phyloP scores from a whole-genome alignment of 2,113 vertebrate species.

The Salvelinus namaycush region DNA sequence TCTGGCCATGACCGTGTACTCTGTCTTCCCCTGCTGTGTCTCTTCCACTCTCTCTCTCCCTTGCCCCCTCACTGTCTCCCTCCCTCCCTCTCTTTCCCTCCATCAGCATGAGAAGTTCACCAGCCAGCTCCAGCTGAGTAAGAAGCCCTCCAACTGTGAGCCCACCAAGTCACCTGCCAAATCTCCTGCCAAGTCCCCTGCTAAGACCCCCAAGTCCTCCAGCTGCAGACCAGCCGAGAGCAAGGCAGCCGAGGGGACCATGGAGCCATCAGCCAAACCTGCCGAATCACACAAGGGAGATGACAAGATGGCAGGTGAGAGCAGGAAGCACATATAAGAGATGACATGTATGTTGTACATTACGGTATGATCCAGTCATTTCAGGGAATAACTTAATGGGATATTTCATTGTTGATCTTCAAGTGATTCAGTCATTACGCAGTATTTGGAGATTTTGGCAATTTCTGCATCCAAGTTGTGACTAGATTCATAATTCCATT shows the following conservation, averaged over 20 bases:
- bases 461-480: no score
- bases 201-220: conserved; percentile 78
- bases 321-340: not conserved
- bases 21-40: not conserved
- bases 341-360: no score
- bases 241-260: conserved; percentile 68
- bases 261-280: conserved; percentile 74
- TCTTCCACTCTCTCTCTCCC: not conserved
- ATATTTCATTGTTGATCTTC: no score
- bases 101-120: conserved; percentile 97
- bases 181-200: conserved; percentile 59
- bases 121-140: conserved; percentile 91
- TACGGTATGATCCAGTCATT: no score
- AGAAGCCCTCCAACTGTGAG: conserved; percentile 83
- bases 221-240: conserved; percentile 69
- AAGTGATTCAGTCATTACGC: no score
- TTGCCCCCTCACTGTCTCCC: not conserved
- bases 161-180: conserved; percentile 38
- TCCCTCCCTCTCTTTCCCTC: conserved; percentile 17
- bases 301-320: conserved; percentile 84
- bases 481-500: no score
- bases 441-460: no score
- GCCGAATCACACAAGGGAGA: conserved; percentile 82
- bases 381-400: no score
- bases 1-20: not conserved